These are phyloP conservation scores for Diploscapter pachys DNA, from an alignment of 1,140 invertebrate species.

Conservation along the genomic window DNA sequence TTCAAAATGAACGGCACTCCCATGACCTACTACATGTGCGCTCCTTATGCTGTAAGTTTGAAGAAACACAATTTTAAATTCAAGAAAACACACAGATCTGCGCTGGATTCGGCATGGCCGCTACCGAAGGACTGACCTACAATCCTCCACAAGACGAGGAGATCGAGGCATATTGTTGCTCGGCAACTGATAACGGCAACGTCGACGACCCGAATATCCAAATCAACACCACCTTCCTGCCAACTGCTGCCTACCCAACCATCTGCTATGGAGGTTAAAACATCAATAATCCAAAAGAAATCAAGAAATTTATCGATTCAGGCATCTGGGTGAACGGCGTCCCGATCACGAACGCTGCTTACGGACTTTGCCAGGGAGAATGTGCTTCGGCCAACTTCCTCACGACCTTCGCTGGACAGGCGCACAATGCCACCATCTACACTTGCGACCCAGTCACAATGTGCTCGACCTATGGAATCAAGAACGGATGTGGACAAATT, in stretches of 20 bases:
- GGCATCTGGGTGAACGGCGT: conserved; percentile 27
- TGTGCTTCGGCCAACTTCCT: conserved; percentile 30
- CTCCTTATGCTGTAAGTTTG: conserved; percentile 16
- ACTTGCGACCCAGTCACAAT: conserved; percentile 36
- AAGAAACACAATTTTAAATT: not conserved
- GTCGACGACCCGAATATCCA: conserved; percentile 16
- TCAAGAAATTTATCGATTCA: not conserved
- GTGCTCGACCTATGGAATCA: conserved; percentile 19
- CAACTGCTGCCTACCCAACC: conserved; percentile 30
- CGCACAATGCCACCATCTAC: conserved; percentile 35
- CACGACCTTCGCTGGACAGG: conserved; percentile 18
- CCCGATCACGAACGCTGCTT: conserved; percentile 20
- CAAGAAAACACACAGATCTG: conserved; percentile 7
- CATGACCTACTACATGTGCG: conserved; percentile 19
- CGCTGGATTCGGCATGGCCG: conserved; percentile 25
- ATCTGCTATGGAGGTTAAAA: conserved; percentile 20
- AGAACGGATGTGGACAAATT: conserved; percentile 17
- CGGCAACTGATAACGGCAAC: conserved; percentile 27
- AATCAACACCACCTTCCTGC: conserved; percentile 10
- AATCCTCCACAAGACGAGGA: conserved; percentile 33
- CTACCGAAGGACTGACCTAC: conserved; percentile 17
- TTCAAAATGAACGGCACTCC: conserved; percentile 14
- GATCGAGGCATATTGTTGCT: conserved; percentile 29
- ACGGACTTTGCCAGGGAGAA: conserved; percentile 30
- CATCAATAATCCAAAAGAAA: conserved; percentile 1